Base-by-base conservation (phyloP, 1,140 invertebrate species). In the Notospermus geniculatus region DNA sequence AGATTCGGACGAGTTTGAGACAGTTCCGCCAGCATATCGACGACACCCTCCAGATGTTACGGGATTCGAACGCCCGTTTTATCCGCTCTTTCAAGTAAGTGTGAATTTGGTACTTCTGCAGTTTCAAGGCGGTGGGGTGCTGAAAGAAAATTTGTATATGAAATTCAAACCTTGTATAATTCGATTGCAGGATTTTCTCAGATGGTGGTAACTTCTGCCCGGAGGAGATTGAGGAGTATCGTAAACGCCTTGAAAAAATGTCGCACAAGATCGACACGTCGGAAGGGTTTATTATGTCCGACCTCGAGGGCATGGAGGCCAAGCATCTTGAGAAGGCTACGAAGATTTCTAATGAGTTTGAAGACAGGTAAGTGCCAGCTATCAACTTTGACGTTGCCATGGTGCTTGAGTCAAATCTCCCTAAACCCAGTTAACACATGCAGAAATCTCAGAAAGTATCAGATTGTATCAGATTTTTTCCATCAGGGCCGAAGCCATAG, bases 131-230 rank as follows among this genome's bases (percentile, higher is more conserved):
- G n/a, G n/a, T n/a, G n/a, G n/a, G n/a, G n/a, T n/a, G n/a, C n/a
- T n/a, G n/a, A n/a, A n/a, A n/a, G n/a, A n/a, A n/a, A n/a, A n/a
- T n/a, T n/a, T n/a, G n/a, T n/a, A n/a, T n/a, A n/a, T n/a, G n/a
- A n/a, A n/a, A n/a, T n/a, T 36, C 5, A n/a, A n/a, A n/a, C n/a
- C 32, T 7, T 36, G 32, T 7, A 4, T 7, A 7, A 7, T 63
- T 57, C 29, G 30, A 57, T 63, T 70, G 13, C 54, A 81, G 78
- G 59, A 59, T 80, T 15, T 82, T 82, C 64, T 81, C 79, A 30
- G 79, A 80, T 62, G 79, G 79, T 59, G 80, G 80, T 22, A 82
- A 82, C 54, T 82, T 81, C 66, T 80, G 79, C 62, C 76, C 79
- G 0, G 78, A 80, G 58, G 80, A 82, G 65, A 77, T 82, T 41